Evolutionary conservation across 2,113 vertebrate species (phyloP).

Genomic region (Campylomormyrus numenius): DNA sequence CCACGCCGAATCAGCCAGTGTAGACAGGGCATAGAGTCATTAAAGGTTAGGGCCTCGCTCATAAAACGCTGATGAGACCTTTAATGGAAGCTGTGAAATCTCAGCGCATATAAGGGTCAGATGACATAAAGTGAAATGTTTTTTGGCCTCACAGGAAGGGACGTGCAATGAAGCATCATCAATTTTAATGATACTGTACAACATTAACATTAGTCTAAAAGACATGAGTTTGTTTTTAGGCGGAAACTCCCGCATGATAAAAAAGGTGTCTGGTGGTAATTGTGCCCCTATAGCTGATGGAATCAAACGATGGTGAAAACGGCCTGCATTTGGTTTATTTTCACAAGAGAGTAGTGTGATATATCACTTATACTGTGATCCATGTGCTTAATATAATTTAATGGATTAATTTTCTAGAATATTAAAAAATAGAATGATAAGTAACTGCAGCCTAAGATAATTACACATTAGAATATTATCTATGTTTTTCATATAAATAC

Average conservation of each 20-base stretch:
- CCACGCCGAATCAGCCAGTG: background rate
- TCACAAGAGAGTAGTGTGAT: background rate
- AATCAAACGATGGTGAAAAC: background rate
- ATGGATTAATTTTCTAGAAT: background rate
- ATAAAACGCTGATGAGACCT: constrained; percentile 46
- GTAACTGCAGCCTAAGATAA: background rate
- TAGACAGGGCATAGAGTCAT: constrained; percentile 47
- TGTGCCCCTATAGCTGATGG: background rate
- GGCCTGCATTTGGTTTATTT: background rate
- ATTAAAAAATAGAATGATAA: background rate
- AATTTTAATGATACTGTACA: background rate
- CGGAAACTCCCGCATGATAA: background rate
- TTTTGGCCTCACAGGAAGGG: constrained; percentile 65
- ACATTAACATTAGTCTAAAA: background rate
- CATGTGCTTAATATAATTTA: background rate
- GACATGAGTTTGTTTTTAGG: background rate
- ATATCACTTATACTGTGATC: background rate
- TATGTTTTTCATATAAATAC: background rate
- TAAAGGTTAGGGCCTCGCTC: constrained; percentile 56
- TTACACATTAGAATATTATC: background rate
- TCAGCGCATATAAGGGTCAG: constrained; percentile 63
- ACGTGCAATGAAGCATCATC: background rate
- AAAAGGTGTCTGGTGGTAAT: background rate
- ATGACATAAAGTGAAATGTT: constrained; percentile 66
- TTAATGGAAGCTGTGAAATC: constrained; percentile 65